Conservation (phyloP, 2,888 invertebrate species). For the Esperia sulphurella region DNA sequence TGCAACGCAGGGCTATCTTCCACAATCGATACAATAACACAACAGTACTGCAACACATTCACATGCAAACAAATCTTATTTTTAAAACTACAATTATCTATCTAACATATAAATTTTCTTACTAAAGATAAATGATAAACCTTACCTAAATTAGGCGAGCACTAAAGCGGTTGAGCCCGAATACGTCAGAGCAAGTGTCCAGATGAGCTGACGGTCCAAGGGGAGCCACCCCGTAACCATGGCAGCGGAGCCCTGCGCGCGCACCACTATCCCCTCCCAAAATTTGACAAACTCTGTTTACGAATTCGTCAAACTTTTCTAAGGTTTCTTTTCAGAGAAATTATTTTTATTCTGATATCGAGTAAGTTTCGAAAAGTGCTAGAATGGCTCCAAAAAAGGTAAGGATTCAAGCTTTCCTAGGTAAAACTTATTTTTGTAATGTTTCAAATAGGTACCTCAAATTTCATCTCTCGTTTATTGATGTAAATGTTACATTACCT, state of each 20-base stretch:
- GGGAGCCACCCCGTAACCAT: slow-evolving; percentile 44
- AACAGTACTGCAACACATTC: no score
- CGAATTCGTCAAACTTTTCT: slow-evolving; percentile 9
- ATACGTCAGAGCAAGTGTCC: slow-evolving; percentile 1
- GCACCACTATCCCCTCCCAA: slow-evolving; percentile 34
- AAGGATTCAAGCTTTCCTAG: slow-evolving; percentile 23
- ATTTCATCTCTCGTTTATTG: no score
- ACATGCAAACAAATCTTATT: no score
- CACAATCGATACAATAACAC: no score
- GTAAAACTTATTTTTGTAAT: background rate
- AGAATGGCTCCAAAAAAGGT: slow-evolving; percentile 70
- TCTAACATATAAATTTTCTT: no score
- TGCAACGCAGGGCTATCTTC: no score
- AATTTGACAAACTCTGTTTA: slow-evolving; percentile 46
- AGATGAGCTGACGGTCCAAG: background rate
- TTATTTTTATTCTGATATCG: slow-evolving; percentile 1
- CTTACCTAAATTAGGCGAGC: background rate
- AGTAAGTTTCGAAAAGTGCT: slow-evolving; percentile 1
- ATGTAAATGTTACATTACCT: no score
- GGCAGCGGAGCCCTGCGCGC: slow-evolving; percentile 59
- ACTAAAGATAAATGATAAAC: background rate
- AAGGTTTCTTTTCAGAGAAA: background rate
- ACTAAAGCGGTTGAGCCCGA: background rate
- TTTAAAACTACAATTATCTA: no score
- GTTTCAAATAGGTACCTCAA: no score